Conservation (phyloP, 2,888 invertebrate genomes). For the Nebria brevicollis region DNA sequence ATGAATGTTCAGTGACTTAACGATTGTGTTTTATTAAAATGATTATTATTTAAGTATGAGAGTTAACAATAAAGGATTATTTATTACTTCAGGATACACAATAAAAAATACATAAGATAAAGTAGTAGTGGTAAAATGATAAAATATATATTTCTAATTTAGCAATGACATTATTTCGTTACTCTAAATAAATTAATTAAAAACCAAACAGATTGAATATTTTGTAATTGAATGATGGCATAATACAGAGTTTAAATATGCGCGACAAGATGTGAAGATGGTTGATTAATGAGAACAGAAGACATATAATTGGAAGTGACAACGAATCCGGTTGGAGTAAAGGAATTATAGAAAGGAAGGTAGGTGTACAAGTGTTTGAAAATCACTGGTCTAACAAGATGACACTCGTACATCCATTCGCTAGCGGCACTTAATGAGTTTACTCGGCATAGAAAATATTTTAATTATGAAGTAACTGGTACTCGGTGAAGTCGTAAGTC, state of each 20-base stretch:
- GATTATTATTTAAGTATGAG: no score
- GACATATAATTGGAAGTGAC: neutral
- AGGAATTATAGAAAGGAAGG: neutral
- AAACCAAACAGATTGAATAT: no score
- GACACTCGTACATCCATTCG: constrained; percentile 40
- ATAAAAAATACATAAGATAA: no score
- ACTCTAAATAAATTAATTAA: no score
- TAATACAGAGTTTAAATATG: neutral
- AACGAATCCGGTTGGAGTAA: neutral
- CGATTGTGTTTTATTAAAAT: no score
- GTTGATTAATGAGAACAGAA: neutral
- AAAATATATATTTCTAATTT: no score
- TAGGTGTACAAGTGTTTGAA: constrained; percentile 32
- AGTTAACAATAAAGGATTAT: no score
- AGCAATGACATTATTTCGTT: no score
- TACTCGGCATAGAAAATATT: constrained; percentile 45
- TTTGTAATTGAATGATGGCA: neutral
- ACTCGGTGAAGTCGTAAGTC: constrained; percentile 38
- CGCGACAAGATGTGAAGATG: neutral
- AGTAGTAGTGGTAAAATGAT: no score
- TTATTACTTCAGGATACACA: no score
- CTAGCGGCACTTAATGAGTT: constrained; percentile 37
- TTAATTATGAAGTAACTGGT: constrained; percentile 46
- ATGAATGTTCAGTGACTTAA: no score
- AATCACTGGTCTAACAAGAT: constrained; percentile 43